These are phyloP conservation scores for Charina bottae DNA, from an alignment of 2,113 vertebrate genomes.

Conservation along the genomic window DNA sequence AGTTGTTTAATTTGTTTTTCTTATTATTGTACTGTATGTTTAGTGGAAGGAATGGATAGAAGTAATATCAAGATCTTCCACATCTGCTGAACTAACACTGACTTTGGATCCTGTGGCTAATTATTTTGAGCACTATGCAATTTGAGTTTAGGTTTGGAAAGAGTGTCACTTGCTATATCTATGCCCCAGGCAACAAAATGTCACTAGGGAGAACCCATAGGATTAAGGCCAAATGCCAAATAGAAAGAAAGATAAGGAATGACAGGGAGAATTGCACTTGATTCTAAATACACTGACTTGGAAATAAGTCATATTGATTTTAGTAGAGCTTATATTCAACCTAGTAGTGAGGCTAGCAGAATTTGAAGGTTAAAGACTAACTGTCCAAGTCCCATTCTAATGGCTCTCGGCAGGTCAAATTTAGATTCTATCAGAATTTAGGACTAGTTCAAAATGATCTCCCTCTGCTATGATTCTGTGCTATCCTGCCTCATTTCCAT, in stretches of 20 bases:
- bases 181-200: background rate
- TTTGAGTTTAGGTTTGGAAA: background rate
- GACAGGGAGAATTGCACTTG: background rate
- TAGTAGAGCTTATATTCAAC: background rate
- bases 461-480: background rate
- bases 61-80: background rate
- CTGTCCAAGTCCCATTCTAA: background rate
- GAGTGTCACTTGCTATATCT: background rate
- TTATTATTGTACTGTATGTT: background rate
- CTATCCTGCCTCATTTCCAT: background rate
- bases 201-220: background rate
- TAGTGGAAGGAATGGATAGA: background rate
- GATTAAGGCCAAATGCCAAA: background rate
- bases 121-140: background rate
- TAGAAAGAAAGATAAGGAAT: background rate
- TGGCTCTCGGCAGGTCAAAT: background rate
- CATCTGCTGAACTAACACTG: background rate
- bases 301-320: background rate
- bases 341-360: background rate
- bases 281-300: background rate
- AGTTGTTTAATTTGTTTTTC: background rate
- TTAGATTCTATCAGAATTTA: background rate
- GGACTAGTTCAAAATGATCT: background rate
- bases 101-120: background rate
- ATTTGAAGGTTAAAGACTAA: background rate